Evolutionary conservation across 2,113 vertebrate species (phyloP).

Genomic region (Potamarius usumacintae): DNA sequence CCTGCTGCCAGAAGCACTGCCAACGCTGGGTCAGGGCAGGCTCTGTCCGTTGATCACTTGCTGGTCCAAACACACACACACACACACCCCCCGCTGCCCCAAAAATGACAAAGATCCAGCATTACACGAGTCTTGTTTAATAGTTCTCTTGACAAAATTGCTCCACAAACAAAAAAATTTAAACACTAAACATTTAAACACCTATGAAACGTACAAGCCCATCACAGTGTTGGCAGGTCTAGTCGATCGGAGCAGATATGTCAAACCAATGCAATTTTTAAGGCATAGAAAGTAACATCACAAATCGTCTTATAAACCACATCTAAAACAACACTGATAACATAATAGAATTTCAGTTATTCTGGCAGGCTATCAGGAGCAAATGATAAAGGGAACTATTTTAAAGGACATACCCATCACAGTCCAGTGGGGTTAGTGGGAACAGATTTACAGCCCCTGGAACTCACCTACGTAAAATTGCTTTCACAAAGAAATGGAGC

Average conservation of each 20-base stretch:
- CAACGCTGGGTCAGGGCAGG: background rate
- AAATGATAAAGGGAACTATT: conserved; percentile 45
- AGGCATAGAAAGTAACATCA: conserved; percentile 68
- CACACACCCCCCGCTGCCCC: background rate
- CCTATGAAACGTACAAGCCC: conserved; percentile 63
- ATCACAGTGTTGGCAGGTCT: conserved; percentile 70
- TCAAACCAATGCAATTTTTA: conserved; percentile 63
- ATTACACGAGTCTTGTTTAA: conserved; percentile 52
- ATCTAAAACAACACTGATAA: conserved; percentile 56
- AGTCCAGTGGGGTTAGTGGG: conserved; percentile 21
- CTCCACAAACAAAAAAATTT: conserved; percentile 47
- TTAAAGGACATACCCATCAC: conserved; percentile 41
- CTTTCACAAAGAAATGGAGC: conserved; percentile 51
- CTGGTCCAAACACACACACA: background rate
- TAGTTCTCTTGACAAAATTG: conserved; percentile 54
- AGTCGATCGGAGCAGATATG: conserved; percentile 58
- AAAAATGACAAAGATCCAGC: background rate
- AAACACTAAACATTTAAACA: conserved; percentile 59
- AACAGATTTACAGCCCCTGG: conserved; percentile 43
- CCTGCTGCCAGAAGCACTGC: background rate
- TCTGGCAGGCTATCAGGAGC: conserved; percentile 54
- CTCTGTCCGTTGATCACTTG: background rate
- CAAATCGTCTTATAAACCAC: conserved; percentile 50
- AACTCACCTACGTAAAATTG: conserved; percentile 35
- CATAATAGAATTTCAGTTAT: conserved; percentile 57